Conservation (phyloP, 2,797 vertebrate genomes). For the Microctenopoma lineatum region DNA sequence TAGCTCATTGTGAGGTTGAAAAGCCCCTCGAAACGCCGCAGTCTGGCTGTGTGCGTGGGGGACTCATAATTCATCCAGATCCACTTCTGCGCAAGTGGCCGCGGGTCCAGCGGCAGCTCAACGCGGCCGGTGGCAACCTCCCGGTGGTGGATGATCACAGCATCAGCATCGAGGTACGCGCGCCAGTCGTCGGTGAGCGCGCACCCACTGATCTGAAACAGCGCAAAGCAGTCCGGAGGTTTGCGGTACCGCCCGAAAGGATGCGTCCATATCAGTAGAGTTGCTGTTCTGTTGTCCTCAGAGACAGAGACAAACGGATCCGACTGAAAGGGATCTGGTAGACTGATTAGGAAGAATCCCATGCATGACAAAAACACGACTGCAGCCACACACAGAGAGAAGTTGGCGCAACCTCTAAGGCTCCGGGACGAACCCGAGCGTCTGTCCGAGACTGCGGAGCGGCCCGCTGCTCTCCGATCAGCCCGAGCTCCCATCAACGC, state of each 20-base stretch:
- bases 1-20: constrained; percentile 96
- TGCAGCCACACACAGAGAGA: not conserved
- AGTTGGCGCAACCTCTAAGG: not conserved
- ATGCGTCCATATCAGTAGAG: constrained; percentile 79
- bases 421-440: not conserved
- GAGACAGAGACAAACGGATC: accelerated
- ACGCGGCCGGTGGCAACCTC: constrained; percentile 63
- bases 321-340: constrained; percentile 22
- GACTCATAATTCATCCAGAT: constrained; percentile 98
- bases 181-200: constrained; percentile 68
- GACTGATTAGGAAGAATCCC: constrained; percentile 44
- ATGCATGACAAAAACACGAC: constrained; percentile 47
- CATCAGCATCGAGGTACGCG: constrained; percentile 69
- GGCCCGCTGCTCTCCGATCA: constrained; percentile 19
- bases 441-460: constrained; percentile 5
- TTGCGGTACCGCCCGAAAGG: constrained; percentile 64
- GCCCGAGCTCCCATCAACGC: constrained; percentile 58
- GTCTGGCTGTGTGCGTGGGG: constrained; percentile 82
- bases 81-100: constrained; percentile 89
- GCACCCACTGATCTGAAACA: constrained; percentile 68
- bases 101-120: constrained; percentile 66
- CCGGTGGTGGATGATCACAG: constrained; percentile 82
- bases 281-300: constrained; percentile 28
- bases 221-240: constrained; percentile 72
- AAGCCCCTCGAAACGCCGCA: constrained; percentile 75